These are phyloP conservation scores for Macropodus opercularis DNA, from an alignment of 2,797 vertebrate species.

Conservation along the genomic window DNA sequence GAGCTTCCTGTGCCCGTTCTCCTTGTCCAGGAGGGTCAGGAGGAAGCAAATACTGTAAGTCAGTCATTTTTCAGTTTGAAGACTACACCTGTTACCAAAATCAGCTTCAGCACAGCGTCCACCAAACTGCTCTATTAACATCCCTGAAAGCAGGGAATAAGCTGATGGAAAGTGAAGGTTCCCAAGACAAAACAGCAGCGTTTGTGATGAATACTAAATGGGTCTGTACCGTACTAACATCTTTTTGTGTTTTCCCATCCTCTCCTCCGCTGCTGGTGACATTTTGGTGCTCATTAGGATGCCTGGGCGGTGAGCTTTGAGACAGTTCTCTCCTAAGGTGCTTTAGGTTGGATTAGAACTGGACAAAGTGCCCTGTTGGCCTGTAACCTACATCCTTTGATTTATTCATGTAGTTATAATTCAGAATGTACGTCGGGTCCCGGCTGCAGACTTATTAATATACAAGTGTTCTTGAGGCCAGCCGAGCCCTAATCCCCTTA, in stretches of 20 bases:
- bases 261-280: conserved; percentile 45
- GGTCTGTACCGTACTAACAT: conserved; percentile 29
- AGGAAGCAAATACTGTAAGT: no score
- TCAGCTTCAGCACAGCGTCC: neutral
- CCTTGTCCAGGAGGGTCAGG: no score
- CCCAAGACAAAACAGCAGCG: conserved; percentile 29
- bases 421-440: conserved; percentile 38
- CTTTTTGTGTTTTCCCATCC: conserved; percentile 32
- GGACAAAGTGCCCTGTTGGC: conserved; percentile 42
- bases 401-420: conserved; percentile 67
- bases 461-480: conserved; percentile 44
- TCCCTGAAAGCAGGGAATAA: neutral
- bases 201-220: conserved; percentile 64
- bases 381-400: conserved; percentile 47
- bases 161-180: conserved; percentile 34
- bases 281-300: conserved; percentile 72
- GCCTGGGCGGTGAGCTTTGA: conserved; percentile 24
- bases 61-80: no score
- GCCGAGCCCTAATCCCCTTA: conserved; percentile 51
- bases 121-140: conserved; percentile 8
- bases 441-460: conserved; percentile 46
- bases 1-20: no score
- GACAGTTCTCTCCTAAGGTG: conserved; percentile 40
- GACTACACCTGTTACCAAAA: no score
- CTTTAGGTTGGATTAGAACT: conserved; percentile 57